These are phyloP conservation scores for Dipodomys stephensi DNA, from an alignment of 2,113 vertebrate species.

Conservation along the genomic window DNA sequence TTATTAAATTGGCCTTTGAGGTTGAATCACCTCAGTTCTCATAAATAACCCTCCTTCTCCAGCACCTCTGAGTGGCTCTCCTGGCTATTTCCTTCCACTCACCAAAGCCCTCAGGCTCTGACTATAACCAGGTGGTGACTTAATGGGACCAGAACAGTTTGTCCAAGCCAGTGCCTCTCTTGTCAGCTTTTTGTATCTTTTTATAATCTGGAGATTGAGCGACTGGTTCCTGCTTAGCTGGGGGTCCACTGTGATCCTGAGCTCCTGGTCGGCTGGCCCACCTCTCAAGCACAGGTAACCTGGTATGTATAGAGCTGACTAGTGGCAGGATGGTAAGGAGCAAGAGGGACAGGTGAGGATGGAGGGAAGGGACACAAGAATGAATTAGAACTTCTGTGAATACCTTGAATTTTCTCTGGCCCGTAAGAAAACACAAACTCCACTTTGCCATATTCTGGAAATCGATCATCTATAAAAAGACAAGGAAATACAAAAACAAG, in stretches of 20 bases:
- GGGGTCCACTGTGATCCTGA: conserved; percentile 51
- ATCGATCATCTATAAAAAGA: conserved; percentile 92
- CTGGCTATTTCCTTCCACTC: not conserved
- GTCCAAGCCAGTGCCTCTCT: not conserved
- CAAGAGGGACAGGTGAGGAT: accelerated
- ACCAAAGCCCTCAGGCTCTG: not conserved
- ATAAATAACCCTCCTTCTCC: conserved; percentile 30
- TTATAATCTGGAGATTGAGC: conserved; percentile 46
- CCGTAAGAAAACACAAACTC: conserved; percentile 99
- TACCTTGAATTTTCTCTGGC: conserved; percentile 99
- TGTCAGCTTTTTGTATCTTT: conserved; percentile 60
- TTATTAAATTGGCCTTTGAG: conserved; percentile 68
- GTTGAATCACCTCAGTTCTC: conserved; percentile 59
- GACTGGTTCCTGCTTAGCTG: conserved; percentile 32
- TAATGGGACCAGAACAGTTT: conserved; percentile 52
- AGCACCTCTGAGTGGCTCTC: not conserved
- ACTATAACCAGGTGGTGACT: conserved; percentile 59
- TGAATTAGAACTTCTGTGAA: not conserved
- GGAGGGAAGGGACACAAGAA: not conserved
- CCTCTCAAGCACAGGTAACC: not conserved
- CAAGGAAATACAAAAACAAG: conserved; percentile 67
- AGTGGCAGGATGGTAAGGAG: not conserved
- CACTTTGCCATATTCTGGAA: conserved; percentile 98
- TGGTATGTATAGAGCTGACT: accelerated
- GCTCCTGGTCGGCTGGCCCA: not conserved